phyloP scores from a whole-genome alignment of 1,140 invertebrate species.

The Diabrotica undecimpunctata region DNA sequence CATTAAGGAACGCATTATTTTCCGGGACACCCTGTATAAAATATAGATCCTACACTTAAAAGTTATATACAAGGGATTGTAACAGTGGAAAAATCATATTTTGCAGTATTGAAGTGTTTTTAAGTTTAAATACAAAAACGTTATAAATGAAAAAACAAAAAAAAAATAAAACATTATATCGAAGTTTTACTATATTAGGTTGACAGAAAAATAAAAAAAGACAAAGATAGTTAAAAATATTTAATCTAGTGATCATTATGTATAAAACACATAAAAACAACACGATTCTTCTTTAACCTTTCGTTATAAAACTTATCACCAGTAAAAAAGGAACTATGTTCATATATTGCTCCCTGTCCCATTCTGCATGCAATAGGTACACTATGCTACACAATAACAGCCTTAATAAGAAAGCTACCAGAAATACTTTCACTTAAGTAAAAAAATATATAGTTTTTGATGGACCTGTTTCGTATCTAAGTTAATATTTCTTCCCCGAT shows the following conservation, averaged over 20 bases:
- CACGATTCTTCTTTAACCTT: not conserved
- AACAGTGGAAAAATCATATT: too few species aligned
- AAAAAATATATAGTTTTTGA: not conserved
- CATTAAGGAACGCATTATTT: too few species aligned
- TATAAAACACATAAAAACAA: slow-evolving; percentile 1
- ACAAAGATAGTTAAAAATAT: not conserved
- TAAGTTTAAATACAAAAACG: too few species aligned
- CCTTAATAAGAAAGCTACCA: not conserved
- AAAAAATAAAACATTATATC: too few species aligned
- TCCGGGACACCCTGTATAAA: too few species aligned
- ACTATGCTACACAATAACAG: slow-evolving; percentile 1
- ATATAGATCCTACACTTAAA: too few species aligned
- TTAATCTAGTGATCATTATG: not conserved
- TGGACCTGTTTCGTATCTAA: not conserved
- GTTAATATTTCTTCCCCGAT: too few species aligned
- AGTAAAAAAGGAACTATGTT: slow-evolving; percentile 1
- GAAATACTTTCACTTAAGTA: not conserved
- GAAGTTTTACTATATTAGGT: too few species aligned
- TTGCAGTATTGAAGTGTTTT: too few species aligned
- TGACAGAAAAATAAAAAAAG: too few species aligned
- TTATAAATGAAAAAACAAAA: too few species aligned
- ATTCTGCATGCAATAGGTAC: not conserved
- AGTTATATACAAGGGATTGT: too few species aligned
- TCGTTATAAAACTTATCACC: not conserved
- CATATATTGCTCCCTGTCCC: not conserved